Percentiles rank a stretch among this genome's conserved stretches.
Evolutionary conservation across 1,140 invertebrate genomes (phyloP).

Genomic region (Polyergus mexicanus): DNA sequence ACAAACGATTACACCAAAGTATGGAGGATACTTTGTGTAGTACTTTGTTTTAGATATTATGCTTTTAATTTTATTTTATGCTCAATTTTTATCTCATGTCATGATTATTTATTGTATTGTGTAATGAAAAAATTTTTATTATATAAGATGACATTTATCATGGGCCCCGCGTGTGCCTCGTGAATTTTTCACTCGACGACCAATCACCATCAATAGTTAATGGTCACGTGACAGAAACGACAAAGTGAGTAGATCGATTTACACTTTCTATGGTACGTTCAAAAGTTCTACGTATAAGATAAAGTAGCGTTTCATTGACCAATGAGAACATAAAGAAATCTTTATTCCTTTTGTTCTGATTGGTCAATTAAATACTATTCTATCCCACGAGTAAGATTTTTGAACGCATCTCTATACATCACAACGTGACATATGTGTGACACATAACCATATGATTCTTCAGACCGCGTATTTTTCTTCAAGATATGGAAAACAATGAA

Average conservation of each 20-base stretch:
- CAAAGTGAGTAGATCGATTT: not conserved
- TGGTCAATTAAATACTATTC: too few species aligned
- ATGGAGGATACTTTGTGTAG: not conserved
- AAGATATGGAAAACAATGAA: constrained; percentile 16
- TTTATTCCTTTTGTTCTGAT: too few species aligned
- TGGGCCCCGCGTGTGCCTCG: not conserved
- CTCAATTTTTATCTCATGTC: not conserved
- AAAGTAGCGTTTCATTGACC: too few species aligned
- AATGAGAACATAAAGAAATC: too few species aligned
- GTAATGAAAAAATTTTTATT: not conserved
- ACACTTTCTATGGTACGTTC: not conserved
- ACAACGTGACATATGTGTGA: not conserved
- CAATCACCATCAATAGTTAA: not conserved
- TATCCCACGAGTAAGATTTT: too few species aligned
- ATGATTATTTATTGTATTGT: not conserved
- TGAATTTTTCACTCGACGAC: not conserved
- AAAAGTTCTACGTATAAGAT: too few species aligned
- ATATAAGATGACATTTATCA: not conserved
- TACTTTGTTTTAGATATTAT: too few species aligned
- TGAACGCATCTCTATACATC: too few species aligned
- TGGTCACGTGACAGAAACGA: not conserved
- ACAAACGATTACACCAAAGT: too few species aligned
- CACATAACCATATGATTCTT: constrained; percentile 26
- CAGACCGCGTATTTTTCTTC: not conserved
- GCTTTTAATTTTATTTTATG: too few species aligned